Conservation (phyloP, 2,113 vertebrate genomes). For the Oreochromis spilurus region DNA sequence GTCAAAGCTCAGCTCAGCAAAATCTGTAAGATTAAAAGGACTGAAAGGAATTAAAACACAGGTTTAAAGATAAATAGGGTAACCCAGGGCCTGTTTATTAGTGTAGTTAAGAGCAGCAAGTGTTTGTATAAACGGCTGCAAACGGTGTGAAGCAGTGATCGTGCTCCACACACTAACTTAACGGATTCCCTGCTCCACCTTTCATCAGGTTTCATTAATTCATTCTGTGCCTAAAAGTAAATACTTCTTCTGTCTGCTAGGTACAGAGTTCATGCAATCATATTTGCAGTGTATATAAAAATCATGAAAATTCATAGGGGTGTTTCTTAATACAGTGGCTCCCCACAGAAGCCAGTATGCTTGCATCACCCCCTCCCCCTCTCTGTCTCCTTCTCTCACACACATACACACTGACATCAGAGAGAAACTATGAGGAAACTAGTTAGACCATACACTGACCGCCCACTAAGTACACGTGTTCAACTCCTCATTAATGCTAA, state of each 20-base stretch:
- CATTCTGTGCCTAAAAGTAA: not conserved
- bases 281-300: not conserved
- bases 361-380: not conserved
- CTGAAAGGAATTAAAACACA: not conserved
- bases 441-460: not conserved
- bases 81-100: not conserved
- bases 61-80: not conserved
- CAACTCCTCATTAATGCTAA: not conserved
- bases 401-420: not conserved
- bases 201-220: not conserved
- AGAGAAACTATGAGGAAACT: not conserved
- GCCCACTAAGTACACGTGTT: not conserved
- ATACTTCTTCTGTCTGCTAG: not conserved
- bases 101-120: not conserved
- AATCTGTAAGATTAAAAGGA: not conserved
- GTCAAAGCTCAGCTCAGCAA: not conserved
- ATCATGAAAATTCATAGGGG: not conserved
- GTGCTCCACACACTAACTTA: not conserved
- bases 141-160: not conserved
- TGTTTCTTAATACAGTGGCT: not conserved
- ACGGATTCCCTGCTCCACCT: not conserved
- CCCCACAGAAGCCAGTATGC: not conserved
- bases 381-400: not conserved
- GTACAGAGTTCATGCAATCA: rapidly evolving
- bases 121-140: not conserved